Percentiles rank a stretch among this genome's conserved stretches.
Conservation (phyloP, 1,140 invertebrate genomes). For the Telenomus remus region DNA sequence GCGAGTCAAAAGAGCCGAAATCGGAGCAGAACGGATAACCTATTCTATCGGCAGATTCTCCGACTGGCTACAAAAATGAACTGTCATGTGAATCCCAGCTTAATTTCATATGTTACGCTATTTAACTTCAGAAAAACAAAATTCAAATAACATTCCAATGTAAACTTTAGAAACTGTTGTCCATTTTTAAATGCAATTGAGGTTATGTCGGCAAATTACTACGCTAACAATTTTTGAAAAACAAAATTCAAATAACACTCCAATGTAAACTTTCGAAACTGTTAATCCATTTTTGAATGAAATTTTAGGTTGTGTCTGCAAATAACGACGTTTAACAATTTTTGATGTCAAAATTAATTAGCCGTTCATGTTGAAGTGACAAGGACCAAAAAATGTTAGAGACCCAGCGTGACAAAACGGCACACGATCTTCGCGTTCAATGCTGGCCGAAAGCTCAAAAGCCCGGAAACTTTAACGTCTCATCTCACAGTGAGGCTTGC, state of each 20-base stretch:
- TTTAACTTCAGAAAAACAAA: too few species aligned
- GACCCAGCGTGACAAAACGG: slow-evolving; percentile 48
- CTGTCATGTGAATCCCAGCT: slow-evolving; percentile 22
- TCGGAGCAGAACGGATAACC: slow-evolving; percentile 53
- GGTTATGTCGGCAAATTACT: too few species aligned
- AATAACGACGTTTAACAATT: too few species aligned
- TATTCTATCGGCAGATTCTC: slow-evolving; percentile 41
- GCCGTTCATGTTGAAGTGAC: slow-evolving; percentile 8
- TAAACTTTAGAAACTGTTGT: too few species aligned
- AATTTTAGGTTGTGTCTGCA: too few species aligned
- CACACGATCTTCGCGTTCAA: slow-evolving; percentile 51
- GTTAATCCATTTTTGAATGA: too few species aligned
- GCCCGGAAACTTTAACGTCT: slow-evolving; percentile 66
- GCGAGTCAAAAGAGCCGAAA: slow-evolving; percentile 63
- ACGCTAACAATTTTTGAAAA: too few species aligned
- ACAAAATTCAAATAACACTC: too few species aligned
- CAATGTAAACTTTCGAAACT: too few species aligned
- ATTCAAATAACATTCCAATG: too few species aligned
- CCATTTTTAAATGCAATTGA: too few species aligned
- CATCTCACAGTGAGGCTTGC: slow-evolving; percentile 56
- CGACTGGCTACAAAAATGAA: slow-evolving; percentile 11
- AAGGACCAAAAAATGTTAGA: slow-evolving; percentile 18
- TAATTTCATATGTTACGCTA: slow-evolving; percentile 37
- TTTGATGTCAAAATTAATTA: slow-evolving; percentile 35
- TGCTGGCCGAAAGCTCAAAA: slow-evolving; percentile 64